phyloP scores from a whole-genome alignment of 2,797 vertebrate species.

The Parauchenoglanis ngamensis region DNA sequence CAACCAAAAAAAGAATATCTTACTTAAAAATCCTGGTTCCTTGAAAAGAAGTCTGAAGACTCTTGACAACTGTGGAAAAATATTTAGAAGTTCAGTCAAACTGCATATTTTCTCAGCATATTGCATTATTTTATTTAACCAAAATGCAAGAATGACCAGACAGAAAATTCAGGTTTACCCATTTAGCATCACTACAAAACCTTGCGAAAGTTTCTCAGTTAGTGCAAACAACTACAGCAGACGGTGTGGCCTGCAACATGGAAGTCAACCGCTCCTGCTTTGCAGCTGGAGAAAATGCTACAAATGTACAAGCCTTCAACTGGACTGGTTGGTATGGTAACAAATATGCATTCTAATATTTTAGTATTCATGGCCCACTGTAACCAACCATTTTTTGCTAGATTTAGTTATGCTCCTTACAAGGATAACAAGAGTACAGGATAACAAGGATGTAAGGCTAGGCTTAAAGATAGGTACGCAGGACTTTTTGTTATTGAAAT shows the following conservation, averaged over 20 bases:
- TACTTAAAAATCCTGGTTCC: slow-evolving; percentile 14
- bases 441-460: too few relatives aligned
- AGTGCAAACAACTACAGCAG: background rate
- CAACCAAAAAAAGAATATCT: background rate
- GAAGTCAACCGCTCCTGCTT: background rate
- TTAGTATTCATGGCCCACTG: too few relatives aligned
- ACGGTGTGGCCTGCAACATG: background rate
- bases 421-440: too few relatives aligned
- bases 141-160: background rate
- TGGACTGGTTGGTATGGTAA: too few relatives aligned
- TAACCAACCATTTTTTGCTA: too few relatives aligned
- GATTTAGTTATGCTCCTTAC: too few relatives aligned
- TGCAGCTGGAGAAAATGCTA: too few relatives aligned
- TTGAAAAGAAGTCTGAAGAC: background rate
- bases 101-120: background rate
- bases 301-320: background rate
- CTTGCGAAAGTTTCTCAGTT: background rate
- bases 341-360: too few relatives aligned
- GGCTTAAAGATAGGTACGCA: too few relatives aligned
- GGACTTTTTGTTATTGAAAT: too few relatives aligned
- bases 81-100: background rate
- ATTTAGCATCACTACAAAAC: background rate
- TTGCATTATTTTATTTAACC: background rate
- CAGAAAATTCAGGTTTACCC: background rate
- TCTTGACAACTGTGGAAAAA: slow-evolving; percentile 25